Base-by-base conservation (phyloP, 2,888 invertebrate species). In the Teleiodes luculella region DNA sequence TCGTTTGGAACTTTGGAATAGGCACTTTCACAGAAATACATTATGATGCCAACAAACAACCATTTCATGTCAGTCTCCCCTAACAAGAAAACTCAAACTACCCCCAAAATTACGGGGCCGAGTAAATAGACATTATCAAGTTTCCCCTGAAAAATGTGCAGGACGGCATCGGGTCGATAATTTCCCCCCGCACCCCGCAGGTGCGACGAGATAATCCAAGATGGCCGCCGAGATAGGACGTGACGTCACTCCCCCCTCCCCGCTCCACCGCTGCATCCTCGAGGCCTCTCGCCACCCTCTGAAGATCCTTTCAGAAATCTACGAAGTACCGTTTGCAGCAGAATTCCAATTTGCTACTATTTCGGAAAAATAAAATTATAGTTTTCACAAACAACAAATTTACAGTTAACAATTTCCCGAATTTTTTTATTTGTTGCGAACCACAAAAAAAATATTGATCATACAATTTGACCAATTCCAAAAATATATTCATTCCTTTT, bases 121-220 rank as follows among this genome's bases (percentile, higher is more conserved):
- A 24, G 49, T 37, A 49, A 49, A 51, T 49, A 50, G 64, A 74
- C 69, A 72, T 74, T 78, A 78, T 75, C 71, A 57, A 57, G 62
- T 61, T 67, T 70, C 64, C 70, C 75, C 80, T 85, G 86, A 87
- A 87, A 87, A 87, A 85, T 86, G 78, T 79, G 79, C 82, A 80
- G 76, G 76, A 76, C 70, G 76, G 72, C 72, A 68, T 68, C 75
- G 81, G 86, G 83, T 87, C 87, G 87, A 88, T 89, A 88, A 77
- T 71, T 76, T 65, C 68, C 58, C 60, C 63, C 67, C 59, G 33
- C 58, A 18, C 56, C 85, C 86, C 88, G 79, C 88, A 88, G 89
- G 89, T 88, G 88, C 87, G 84, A 88, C 88, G 89, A 89, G 89
- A 89, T 89, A 87, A 89, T 89, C 89, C 89, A 89, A 89, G 89